Conservation (phyloP, 2,888 invertebrate genomes). For the Matsumyia berberina region DNA sequence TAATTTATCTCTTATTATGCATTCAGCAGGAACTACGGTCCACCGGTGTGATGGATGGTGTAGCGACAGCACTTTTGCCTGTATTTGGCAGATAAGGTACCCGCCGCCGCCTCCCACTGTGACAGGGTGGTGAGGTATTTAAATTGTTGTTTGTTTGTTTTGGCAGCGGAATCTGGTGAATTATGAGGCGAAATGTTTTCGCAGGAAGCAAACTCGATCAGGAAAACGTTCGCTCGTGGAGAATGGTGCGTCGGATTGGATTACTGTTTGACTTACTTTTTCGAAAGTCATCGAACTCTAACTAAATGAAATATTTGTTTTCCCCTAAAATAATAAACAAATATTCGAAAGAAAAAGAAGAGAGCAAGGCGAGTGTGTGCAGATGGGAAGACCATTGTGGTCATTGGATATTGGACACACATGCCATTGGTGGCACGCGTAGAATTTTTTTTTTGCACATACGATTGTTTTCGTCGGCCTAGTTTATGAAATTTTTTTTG, state of each 20-base stretch:
- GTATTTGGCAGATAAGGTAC: slow-evolving; percentile 4
- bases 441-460: background rate
- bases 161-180: slow-evolving; percentile 60
- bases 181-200: slow-evolving; percentile 57
- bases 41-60: slow-evolving; percentile 28
- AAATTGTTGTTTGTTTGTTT: slow-evolving; percentile 49
- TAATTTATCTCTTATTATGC: slow-evolving; percentile 67
- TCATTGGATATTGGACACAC: background rate
- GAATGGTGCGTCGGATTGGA: slow-evolving; percentile 48
- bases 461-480: background rate
- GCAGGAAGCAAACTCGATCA: slow-evolving; percentile 24
- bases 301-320: slow-evolving; percentile 3
- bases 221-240: slow-evolving; percentile 35
- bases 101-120: background rate
- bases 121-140: background rate
- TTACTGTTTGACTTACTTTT: slow-evolving; percentile 54
- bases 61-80: slow-evolving; percentile 19
- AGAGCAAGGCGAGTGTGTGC: background rate
- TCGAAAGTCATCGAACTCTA: slow-evolving; percentile 50
- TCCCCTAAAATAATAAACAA: slow-evolving; percentile 35
- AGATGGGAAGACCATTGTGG: background rate
- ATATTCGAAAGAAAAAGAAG: slow-evolving; percentile 13
- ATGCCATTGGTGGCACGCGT: slow-evolving; percentile 3
- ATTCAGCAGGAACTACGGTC: slow-evolving; percentile 60
- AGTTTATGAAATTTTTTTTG: background rate